Base-by-base conservation (phyloP, 2,888 invertebrate species). In the Drosophila birchii region DNA sequence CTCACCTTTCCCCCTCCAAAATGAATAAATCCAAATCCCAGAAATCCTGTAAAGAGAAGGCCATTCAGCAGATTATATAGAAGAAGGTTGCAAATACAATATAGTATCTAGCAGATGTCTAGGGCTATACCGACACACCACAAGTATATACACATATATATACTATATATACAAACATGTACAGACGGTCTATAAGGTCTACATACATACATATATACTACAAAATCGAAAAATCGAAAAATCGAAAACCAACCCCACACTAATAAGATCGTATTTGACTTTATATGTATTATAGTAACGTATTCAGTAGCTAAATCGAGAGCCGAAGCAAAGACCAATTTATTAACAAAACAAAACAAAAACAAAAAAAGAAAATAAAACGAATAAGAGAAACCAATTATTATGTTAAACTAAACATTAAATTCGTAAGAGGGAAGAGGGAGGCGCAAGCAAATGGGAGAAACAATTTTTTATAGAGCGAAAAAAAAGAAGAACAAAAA, bases 301-400 rank as follows among this genome's bases (percentile, higher is more conserved):
- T 87, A 83, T 78, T 83, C 84, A 72, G 81, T 84, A 84, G 83
- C 78, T 86, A 81, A 86, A 86, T 67, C 56, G 84, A 75, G 75
- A 88, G 83, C 83, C 83, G 83, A 88, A 83, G 88, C 88, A 86
- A 86, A 86, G 86, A 86, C 86, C 86, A 86, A 86, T 86, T 86
- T 86, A 89, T 86, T 78, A 82, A 85, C 75, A 71, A 86, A 68
- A 26, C 5, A 1, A 0, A 29, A 47, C 26, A 9, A 1, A 0
- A 29, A 47, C 26, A 16, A 26, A 20, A 41, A 41, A 18, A 1
- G 8, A 26, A 34, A 34, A 77, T 23, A 23, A 23, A 80, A 77
- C 63, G 26, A 76, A 78, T 69, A 54, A 70, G 68, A 59, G 57
- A 64, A 57, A 61, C 45, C 70, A 70, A 69, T 58, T 58, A 81